Percentiles rank a stretch among this genome's conserved stretches.
phyloP scores from a whole-genome alignment of 2,888 invertebrate species.

The Hypena proboscidalis region DNA sequence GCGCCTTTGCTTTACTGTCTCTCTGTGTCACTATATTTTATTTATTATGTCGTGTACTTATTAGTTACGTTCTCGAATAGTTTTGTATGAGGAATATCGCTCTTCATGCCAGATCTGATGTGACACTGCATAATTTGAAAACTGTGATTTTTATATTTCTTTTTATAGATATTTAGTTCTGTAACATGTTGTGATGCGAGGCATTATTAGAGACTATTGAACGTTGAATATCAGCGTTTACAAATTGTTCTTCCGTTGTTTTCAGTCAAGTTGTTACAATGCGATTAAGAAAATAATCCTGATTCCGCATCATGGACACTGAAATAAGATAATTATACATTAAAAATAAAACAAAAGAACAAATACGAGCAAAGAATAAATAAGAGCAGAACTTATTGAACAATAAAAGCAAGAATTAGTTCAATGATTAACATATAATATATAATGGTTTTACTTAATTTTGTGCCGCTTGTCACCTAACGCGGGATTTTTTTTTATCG shows the following conservation, averaged over 20 bases:
- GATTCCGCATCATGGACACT: too few species aligned
- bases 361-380: too few species aligned
- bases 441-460: too few species aligned
- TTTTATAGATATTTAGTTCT: constrained; percentile 79
- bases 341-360: too few species aligned
- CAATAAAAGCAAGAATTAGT: too few species aligned
- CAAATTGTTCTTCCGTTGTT: constrained; percentile 54
- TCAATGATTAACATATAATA: too few species aligned
- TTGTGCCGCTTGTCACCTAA: too few species aligned
- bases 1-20: constrained; percentile 79
- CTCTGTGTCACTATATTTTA: constrained; percentile 78
- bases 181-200: constrained; percentile 81
- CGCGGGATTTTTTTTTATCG: too few species aligned
- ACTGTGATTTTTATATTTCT: constrained; percentile 84
- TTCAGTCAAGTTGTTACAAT: constrained; percentile 58
- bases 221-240: constrained; percentile 56
- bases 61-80: constrained; percentile 75
- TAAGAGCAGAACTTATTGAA: too few species aligned
- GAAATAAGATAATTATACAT: too few species aligned
- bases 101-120: constrained; percentile 79
- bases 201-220: constrained; percentile 58
- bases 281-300: too few species aligned
- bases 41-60: constrained; percentile 80
- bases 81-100: constrained; percentile 68
- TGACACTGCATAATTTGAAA: constrained; percentile 84